Base-by-base conservation (phyloP, 35 echinoderm and acorn worm species). In the Ophiothrix spiculata region DNA sequence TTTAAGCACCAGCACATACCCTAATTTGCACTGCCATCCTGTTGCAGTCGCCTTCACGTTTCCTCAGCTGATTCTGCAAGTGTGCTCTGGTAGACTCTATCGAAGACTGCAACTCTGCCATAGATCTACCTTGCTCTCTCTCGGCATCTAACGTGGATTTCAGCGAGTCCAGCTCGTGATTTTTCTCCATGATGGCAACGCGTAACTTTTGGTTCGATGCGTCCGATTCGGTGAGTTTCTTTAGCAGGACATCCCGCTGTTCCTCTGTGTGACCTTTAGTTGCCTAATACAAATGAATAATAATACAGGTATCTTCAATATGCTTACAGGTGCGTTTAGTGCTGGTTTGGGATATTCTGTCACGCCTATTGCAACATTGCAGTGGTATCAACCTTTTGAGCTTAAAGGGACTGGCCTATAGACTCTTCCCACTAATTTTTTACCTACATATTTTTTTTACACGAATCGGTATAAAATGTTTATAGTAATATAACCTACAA, bases 21-120 rank as follows among this genome's bases (percentile, higher is more conserved):
- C 89, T 88, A 16, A 95, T 95, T 74, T 98, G 95, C 36, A 98
- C 95, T 0, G 95, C 95, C 95, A 98, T 98, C 34, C 95, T 79
- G 74, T 98, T 98, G 82, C 91, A 93, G 64, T 98, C 95, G 31
- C 82, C 95, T 56, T 98, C 95, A 74, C 95, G 75, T 54, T 98
- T 98, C 49, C 95, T 84, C 41, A 98, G 82, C 73, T 98, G 95
- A 82, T 98, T 93, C 75, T 98, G 95, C 21, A 98, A 89, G 34
- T 98, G 95, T 45, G 84, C 95, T 56, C 91, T 82, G 37, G 95
- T 98, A 76, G 88, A 40, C 64, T 93, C 91, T n/a, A 93, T 76
- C 3, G 95, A 90, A 35, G 73, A 77, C 0, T 98, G 95, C 25
- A 98, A 56, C 38, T 98, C 95, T 25, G 89, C 86, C 77, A 98